These are phyloP conservation scores for Brachymystax lenok DNA, from an alignment of 2,797 vertebrate genomes.

Conservation along the genomic window DNA sequence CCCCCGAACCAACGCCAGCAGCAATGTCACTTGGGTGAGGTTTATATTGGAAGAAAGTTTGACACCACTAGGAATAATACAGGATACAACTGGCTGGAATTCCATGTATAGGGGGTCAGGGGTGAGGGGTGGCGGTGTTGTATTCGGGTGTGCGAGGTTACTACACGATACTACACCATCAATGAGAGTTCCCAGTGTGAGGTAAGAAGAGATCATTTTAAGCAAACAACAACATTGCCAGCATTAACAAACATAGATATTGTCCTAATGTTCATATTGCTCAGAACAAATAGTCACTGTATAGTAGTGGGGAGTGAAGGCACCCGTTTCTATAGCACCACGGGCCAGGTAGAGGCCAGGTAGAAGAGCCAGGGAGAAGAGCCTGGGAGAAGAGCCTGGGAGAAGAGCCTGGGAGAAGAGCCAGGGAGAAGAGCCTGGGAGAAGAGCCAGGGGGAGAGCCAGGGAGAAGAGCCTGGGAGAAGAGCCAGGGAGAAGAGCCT, in stretches of 20 bases:
- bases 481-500: too few relatives aligned
- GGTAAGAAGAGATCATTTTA: constrained; percentile 73
- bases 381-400: neutral
- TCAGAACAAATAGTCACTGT: constrained; percentile 57
- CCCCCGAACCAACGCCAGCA: constrained; percentile 47
- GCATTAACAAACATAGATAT: constrained; percentile 65
- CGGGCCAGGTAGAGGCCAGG: constrained; percentile 49
- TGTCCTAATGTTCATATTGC: constrained; percentile 60
- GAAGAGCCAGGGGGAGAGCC: too few relatives aligned
- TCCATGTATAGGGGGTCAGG: constrained; percentile 59
- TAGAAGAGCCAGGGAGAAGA: neutral
- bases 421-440: too few relatives aligned
- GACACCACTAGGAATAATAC: constrained; percentile 57
- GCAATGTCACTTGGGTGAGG: constrained; percentile 56
- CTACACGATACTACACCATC: constrained; percentile 44
- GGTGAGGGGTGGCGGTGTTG: constrained; percentile 36
- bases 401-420: neutral
- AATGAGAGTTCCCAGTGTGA: constrained; percentile 79
- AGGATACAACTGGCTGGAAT: constrained; percentile 59
- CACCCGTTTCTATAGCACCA: constrained; percentile 69
- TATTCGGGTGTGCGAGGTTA: neutral
- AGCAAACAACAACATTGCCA: constrained; percentile 44
- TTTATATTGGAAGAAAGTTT: constrained; percentile 53
- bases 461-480: neutral
- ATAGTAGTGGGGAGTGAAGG: constrained; percentile 47